Conservation (phyloP, 1,140 invertebrate species). For the Tetragnatha versicolor region DNA sequence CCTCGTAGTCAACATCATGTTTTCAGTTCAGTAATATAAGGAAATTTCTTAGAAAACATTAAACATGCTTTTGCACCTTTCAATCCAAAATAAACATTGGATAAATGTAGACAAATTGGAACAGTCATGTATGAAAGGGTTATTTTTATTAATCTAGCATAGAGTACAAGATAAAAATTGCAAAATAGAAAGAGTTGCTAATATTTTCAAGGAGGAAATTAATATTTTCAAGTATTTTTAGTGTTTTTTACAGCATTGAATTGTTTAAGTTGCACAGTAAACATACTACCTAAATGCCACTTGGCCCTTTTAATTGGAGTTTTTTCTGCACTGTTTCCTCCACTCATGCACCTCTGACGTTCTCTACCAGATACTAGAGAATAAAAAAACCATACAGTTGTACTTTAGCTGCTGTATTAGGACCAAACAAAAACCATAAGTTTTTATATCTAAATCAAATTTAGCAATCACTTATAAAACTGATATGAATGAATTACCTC, state of each 20-base stretch:
- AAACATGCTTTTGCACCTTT: no score
- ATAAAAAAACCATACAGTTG: slow-evolving; percentile 17
- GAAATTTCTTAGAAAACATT: no score
- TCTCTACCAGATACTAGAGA: slow-evolving; percentile 62
- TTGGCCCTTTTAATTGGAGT: slow-evolving; percentile 92
- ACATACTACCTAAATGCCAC: slow-evolving; percentile 85
- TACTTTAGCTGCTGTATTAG: neutral
- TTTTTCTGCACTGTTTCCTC: slow-evolving; percentile 62
- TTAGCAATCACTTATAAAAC: neutral
- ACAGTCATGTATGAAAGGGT: no score
- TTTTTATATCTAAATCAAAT: slow-evolving; percentile 13
- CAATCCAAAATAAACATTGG: no score
- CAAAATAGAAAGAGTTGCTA: no score
- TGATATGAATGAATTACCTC: slow-evolving; percentile 70
- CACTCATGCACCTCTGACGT: slow-evolving; percentile 70
- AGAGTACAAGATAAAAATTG: no score
- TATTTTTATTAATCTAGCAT: no score
- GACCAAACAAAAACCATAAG: neutral
- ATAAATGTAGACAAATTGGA: no score
- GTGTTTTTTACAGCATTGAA: neutral
- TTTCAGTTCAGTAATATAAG: no score
- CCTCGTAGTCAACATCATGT: no score
- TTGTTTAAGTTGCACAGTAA: neutral
- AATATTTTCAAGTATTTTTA: neutral
- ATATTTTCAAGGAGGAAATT: neutral